Evolutionary conservation across 2,888 invertebrate genomes (phyloP), one percentile per base, ranked within the genome.

Genomic region (Cheilosia pagana): DNA sequence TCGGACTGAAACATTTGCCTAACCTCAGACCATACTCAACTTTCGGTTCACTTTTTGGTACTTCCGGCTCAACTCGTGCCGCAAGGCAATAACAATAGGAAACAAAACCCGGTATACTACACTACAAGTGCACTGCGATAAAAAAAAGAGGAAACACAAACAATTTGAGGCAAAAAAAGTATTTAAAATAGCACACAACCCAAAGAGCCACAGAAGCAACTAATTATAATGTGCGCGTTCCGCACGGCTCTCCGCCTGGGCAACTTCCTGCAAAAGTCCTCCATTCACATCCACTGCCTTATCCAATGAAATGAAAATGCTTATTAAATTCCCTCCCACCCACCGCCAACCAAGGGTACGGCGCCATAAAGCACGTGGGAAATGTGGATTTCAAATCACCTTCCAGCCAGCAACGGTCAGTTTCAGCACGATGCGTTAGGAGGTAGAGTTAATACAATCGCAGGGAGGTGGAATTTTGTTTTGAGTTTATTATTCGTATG

Each of bases 221-320:
- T 83, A 63, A 74, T 74, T 83, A 70, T 70, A 57, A 10, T 43
- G 23, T 31, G 23, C 3, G 16, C 16, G 23, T n/a, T n/a, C 25
- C 14, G 31, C 12, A 19, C 52, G 50, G n/a, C 25, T 16, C 31
- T 16, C 23, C 2, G 28, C 14, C 19, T 35, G 10, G 50, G 43
- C 67, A 67, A 65, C 48, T 67, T 68, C 35, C 57, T 55, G 50
- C 35, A 2, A 63, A 62, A 68, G 74, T 70, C 50, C 81, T 62
- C 75, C 70, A 50, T 41, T 74, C 63, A 68, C 57, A 62, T 65
- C 25, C 68, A 53, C 57, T 60, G 31, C 75, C 41, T 43, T 67
- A 55, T 55, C 75, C 71, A 76, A 81, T 85, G 85, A 85, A 85
- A 85, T 81, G 81, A 85, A 81, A 85, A 76, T 71, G 76, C 71